phyloP scores from a whole-genome alignment of 1,140 invertebrate species.

The Geopemphigus sp. region DNA sequence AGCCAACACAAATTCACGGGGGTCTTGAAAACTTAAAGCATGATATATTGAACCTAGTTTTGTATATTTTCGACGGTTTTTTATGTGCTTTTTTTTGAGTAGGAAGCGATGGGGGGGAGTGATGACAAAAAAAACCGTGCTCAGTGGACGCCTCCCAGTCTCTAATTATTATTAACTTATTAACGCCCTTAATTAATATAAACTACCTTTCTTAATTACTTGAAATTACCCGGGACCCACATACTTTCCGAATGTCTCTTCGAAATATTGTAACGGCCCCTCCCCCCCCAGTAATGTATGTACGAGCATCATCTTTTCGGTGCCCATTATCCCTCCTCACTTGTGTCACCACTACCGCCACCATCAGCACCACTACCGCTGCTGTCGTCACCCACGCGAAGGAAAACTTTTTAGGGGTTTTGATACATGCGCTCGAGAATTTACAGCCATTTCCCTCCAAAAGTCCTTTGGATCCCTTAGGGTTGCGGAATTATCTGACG shows the following conservation, averaged over 20 bases:
- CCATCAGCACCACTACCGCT: too few relatives aligned
- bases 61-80: constrained; percentile 44
- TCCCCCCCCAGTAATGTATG: constrained; percentile 20
- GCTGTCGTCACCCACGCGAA: too few relatives aligned
- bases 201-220: constrained; percentile 49
- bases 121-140: background rate
- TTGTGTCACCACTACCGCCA: constrained; percentile 1
- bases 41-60: constrained; percentile 44
- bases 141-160: constrained; percentile 25
- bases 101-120: too few relatives aligned
- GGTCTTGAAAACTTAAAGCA: constrained; percentile 49
- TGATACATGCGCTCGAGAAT: constrained; percentile 24
- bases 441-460: background rate
- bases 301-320: constrained; percentile 22
- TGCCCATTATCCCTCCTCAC: background rate
- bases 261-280: too few relatives aligned
- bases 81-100: too few relatives aligned
- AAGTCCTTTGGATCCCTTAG: background rate
- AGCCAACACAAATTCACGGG: constrained; percentile 39
- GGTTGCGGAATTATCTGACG: background rate
- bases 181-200: constrained; percentile 47
- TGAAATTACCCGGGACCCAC: constrained; percentile 43
- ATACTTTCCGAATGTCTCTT: constrained; percentile 43
- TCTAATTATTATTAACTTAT: constrained; percentile 49
- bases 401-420: constrained; percentile 10